phyloP scores from a whole-genome alignment of 92 coral and sea anemone species.

The Epizoanthus fatuus region DNA sequence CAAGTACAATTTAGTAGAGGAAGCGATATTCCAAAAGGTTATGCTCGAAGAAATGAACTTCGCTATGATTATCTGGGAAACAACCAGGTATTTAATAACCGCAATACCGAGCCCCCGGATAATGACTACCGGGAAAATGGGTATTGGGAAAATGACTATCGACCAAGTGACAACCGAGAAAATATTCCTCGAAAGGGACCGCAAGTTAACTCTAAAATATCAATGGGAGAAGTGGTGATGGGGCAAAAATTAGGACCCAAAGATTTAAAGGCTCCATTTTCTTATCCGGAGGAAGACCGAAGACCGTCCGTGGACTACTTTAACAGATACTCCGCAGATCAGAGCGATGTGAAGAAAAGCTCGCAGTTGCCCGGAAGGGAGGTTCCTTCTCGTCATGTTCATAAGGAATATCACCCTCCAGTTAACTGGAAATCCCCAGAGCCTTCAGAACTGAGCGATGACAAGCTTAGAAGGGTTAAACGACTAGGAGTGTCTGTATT shows the following conservation, averaged over 20 bases:
- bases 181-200: neutral
- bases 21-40: neutral
- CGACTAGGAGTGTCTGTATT: slow-evolving; percentile 33
- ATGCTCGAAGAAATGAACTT: neutral
- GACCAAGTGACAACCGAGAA: neutral
- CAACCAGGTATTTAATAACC: neutral
- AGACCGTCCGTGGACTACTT: neutral
- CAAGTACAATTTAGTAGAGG: neutral
- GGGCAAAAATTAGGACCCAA: slow-evolving; percentile 25
- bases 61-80: neutral
- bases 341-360: neutral
- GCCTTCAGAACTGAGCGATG: slow-evolving; percentile 9
- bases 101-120: neutral
- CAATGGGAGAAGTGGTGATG: slow-evolving; percentile 1
- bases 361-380: neutral
- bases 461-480: slow-evolving; percentile 34
- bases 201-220: slow-evolving; percentile 4
- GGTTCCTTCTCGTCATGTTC: neutral
- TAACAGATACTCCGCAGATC: neutral
- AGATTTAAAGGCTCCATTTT: neutral
- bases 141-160: neutral
- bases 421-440: neutral
- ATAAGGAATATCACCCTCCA: neutral
- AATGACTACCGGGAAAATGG: neutral
- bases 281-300: neutral